These are phyloP conservation scores for Limnodromus scolopaceus DNA, from an alignment of 2,797 vertebrate species.

Conservation along the genomic window DNA sequence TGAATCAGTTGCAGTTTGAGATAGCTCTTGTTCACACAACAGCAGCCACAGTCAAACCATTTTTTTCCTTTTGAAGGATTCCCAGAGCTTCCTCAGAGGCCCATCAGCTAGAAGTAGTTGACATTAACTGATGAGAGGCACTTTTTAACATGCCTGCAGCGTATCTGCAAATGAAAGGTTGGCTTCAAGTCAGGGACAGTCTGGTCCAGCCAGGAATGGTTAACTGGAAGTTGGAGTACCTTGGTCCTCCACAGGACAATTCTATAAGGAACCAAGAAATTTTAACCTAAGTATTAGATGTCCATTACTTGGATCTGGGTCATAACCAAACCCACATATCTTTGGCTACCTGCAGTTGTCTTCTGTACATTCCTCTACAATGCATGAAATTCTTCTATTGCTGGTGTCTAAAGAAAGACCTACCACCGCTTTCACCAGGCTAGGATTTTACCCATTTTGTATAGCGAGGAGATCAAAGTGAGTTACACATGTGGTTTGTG, in stretches of 20 bases:
- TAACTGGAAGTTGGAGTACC: background rate
- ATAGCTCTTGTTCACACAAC: background rate
- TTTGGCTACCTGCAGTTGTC: background rate
- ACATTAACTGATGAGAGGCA: accelerated
- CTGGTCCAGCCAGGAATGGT: background rate
- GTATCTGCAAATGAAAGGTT: background rate
- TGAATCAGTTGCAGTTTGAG: background rate
- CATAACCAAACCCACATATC: background rate
- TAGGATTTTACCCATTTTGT: background rate
- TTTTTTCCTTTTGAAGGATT: background rate
- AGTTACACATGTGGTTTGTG: background rate
- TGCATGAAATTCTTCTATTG: background rate
- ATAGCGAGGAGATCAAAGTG: background rate
- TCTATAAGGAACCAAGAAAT: background rate
- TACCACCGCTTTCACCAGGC: background rate
- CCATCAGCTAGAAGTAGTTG: background rate
- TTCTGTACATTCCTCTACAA: background rate
- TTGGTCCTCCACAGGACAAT: background rate
- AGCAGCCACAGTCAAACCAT: background rate
- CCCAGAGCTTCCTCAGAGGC: background rate
- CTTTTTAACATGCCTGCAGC: background rate
- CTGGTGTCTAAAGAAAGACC: background rate
- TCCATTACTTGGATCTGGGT: background rate
- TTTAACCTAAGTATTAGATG: background rate
- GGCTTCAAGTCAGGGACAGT: background rate